phyloP scores from a whole-genome alignment of 2,888 invertebrate genomes.

The Shargacucullia verbasci region DNA sequence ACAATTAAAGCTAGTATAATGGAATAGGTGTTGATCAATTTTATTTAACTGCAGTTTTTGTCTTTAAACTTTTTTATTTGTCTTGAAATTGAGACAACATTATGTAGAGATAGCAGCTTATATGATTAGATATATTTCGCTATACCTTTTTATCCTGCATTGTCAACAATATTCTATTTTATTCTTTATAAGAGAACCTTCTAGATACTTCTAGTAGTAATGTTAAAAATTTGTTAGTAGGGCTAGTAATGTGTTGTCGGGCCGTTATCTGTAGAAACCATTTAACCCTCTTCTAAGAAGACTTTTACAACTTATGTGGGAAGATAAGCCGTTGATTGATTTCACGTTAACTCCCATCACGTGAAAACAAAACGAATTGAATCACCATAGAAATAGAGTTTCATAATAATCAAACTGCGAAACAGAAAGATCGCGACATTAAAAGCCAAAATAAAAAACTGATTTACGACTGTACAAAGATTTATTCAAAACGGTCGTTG shows the following conservation, averaged over 20 bases:
- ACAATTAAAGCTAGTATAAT: too few relatives aligned
- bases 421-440: constrained; percentile 25
- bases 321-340: constrained; percentile 51
- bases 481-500: constrained; percentile 24
- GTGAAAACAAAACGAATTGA: constrained; percentile 35
- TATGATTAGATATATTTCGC: too few relatives aligned
- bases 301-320: constrained; percentile 48
- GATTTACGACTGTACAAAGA: constrained; percentile 33
- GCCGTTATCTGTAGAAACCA: constrained; percentile 44
- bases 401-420: constrained; percentile 19
- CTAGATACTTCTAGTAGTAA: constrained; percentile 28
- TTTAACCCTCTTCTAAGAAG: constrained; percentile 41
- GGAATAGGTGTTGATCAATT: too few relatives aligned
- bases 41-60: too few relatives aligned
- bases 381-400: constrained; percentile 22
- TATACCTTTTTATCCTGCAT: too few relatives aligned
- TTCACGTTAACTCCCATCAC: constrained; percentile 41
- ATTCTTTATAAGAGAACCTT: constrained; percentile 16
- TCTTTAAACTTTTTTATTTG: too few relatives aligned
- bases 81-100: too few relatives aligned
- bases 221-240: constrained; percentile 31
- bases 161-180: too few relatives aligned
- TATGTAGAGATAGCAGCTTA: too few relatives aligned
- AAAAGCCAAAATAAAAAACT: constrained; percentile 33
- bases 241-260: constrained; percentile 32